Evolutionary conservation across 2,113 vertebrate species (phyloP).

Genomic region (Pagrus major): DNA sequence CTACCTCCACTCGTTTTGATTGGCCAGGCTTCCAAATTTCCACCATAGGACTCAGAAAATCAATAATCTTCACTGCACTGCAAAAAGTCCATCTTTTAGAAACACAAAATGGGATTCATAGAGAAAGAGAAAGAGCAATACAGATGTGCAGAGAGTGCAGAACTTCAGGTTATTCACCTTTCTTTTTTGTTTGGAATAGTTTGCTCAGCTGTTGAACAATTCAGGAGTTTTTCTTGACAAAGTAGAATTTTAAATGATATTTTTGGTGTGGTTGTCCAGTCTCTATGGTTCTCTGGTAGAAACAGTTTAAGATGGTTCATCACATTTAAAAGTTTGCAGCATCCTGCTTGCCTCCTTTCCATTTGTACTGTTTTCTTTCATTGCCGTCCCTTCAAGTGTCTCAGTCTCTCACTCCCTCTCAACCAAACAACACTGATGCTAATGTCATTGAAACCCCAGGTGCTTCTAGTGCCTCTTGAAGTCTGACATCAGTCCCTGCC

Average conservation of each 20-base stretch:
- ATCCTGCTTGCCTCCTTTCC: slow-evolving; percentile 11
- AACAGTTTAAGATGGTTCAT: slow-evolving; percentile 2
- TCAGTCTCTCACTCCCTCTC: slow-evolving; percentile 15
- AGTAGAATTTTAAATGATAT: not conserved
- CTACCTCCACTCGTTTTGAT: slow-evolving; percentile 69
- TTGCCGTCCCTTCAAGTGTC: slow-evolving; percentile 10
- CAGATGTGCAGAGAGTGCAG: not conserved
- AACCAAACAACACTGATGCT: slow-evolving; percentile 56
- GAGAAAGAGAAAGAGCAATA: slow-evolving; percentile 29
- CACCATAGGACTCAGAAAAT: slow-evolving; percentile 53
- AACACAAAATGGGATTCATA: slow-evolving; percentile 42
- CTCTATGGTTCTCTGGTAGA: not conserved
- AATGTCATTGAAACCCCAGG: slow-evolving; percentile 73
- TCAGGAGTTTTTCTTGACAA: not conserved
- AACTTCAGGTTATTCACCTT: not conserved
- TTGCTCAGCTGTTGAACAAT: not conserved
- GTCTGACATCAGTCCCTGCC: slow-evolving; percentile 75
- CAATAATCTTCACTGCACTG: slow-evolving; percentile 63
- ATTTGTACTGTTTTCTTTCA: slow-evolving; percentile 18
- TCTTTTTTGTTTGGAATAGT: not conserved
- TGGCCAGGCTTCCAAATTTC: slow-evolving; percentile 62
- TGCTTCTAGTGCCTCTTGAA: slow-evolving; percentile 68
- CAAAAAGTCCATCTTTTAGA: slow-evolving; percentile 46
- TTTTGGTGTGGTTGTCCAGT: not conserved
- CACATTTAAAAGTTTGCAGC: slow-evolving; percentile 13